Base-by-base conservation (phyloP, 2,888 invertebrate species). In the Acleris sparsana region DNA sequence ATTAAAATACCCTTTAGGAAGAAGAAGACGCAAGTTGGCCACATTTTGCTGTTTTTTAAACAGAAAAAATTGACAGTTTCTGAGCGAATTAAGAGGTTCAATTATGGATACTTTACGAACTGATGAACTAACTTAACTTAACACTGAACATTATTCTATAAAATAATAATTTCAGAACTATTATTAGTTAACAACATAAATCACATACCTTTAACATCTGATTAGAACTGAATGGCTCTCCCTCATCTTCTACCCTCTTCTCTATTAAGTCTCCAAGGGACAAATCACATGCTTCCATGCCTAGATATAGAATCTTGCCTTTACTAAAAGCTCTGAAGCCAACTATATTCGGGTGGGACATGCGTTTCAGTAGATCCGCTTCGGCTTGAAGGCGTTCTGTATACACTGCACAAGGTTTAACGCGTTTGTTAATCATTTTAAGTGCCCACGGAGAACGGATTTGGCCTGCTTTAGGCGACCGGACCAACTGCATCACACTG, bases 361-460 rank as follows among this genome's bases (percentile, higher is more conserved):
- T 93, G 48, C 81, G 88, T 78, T 93, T 85, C 17, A 97, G 87
- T 53, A 97, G 91, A 20, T 95, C 93, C 0, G 97, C 97, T 84
- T 97, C 97, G 0, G 93, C 89, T 68, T 94, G 88, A 49, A 97
- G 87, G 1, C 97, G 93, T 20, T 94, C 88, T 3, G 93, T 90
- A 70, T 88, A 89, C 0, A 88, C 86, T 72, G 77, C 80, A 68
- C 82, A 83, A 0, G 92, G 92, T 72, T 92, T 92, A 18, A 90
- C 88, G 3, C 85, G 84, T 58, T 90, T 93, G 72, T 94, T 94
- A 1, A 97, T 80, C 85, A 96, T 95, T 80, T 97, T 97, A 0
- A 97, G 90, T 0, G 97, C 97, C 97, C 97, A 97, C 0, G 97
- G 97, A 0, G 97, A 97, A n/a, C 95, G 93, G 0, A 93, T 84